These are phyloP conservation scores for Rafetus swinhoei DNA, from an alignment of 2,113 vertebrate genomes.

Conservation along the genomic window DNA sequence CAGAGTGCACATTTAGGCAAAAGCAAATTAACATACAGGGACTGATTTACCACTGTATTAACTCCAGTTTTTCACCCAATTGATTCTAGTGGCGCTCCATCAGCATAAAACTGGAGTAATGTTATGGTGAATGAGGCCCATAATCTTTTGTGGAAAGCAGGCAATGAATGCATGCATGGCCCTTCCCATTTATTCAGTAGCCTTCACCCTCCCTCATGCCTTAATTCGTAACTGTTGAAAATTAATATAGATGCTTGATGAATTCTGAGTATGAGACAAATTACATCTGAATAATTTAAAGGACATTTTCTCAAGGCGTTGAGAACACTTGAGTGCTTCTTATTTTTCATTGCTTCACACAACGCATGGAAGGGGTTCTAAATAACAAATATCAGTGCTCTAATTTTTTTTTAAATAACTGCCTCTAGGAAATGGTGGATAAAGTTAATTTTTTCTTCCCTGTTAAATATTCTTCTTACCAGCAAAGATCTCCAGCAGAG, in stretches of 20 bases:
- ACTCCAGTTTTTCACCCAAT: neutral
- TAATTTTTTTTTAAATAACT: conserved; percentile 28
- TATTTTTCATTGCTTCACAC: conserved; percentile 32
- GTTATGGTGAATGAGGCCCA: neutral
- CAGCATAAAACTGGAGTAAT: neutral
- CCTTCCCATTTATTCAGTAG: neutral
- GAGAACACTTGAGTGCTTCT: conserved; percentile 5
- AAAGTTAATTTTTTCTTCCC: neutral
- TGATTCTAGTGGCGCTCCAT: neutral
- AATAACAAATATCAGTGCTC: neutral
- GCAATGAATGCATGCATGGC: neutral
- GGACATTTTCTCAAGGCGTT: conserved; percentile 39
- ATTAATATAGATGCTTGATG: neutral
- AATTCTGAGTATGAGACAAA: conserved; percentile 13
- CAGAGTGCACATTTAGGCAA: neutral
- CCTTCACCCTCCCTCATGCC: neutral
- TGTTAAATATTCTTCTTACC: neutral
- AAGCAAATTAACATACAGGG: neutral
- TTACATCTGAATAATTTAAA: conserved; percentile 63
- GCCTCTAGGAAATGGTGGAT: neutral
- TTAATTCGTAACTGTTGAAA: conserved; percentile 7
- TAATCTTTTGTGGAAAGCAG: neutral
- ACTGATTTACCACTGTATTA: neutral
- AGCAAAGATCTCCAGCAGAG: neutral
- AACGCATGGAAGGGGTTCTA: neutral